phyloP scores from a whole-genome alignment of 2,797 vertebrate species.

The Spinibarbus caldwelli region DNA sequence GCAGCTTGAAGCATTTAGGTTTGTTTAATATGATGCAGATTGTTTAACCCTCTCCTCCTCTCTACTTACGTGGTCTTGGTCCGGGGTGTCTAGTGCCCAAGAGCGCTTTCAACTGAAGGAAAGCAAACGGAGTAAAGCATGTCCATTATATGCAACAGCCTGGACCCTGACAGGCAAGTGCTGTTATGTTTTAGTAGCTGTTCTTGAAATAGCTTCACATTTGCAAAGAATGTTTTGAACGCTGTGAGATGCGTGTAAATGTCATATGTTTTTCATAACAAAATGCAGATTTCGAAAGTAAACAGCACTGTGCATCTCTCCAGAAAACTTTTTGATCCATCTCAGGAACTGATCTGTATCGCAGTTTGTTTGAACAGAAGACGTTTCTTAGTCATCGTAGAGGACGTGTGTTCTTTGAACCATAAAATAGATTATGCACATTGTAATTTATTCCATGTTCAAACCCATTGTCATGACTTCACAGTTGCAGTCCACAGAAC shows the following conservation, averaged over 20 bases:
- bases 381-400: constrained; percentile 14
- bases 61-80: constrained; percentile 48
- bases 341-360: constrained; percentile 21
- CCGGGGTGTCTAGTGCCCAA: constrained; percentile 70
- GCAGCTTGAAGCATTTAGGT: constrained; percentile 83
- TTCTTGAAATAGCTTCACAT: background rate
- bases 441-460: constrained; percentile 9
- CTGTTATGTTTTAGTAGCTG: constrained; percentile 38
- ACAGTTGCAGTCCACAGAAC: background rate
- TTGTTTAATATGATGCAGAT: constrained; percentile 81
- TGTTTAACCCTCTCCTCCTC: constrained; percentile 70
- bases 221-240: background rate
- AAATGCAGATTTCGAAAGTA: constrained; percentile 17
- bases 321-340: constrained; percentile 24
- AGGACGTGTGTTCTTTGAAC: constrained; percentile 9
- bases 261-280: constrained; percentile 35
- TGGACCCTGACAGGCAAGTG: constrained; percentile 35
- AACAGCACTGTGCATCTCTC: background rate
- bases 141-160: constrained; percentile 44
- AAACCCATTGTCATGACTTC: background rate
- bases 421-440: constrained; percentile 7
- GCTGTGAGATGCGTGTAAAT: background rate
- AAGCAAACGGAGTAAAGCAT: constrained; percentile 67
- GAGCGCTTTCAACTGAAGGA: constrained; percentile 73
- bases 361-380: constrained; percentile 18